These are phyloP conservation scores for Penelope pileata DNA, from an alignment of 2,113 vertebrate genomes.

Conservation along the genomic window DNA sequence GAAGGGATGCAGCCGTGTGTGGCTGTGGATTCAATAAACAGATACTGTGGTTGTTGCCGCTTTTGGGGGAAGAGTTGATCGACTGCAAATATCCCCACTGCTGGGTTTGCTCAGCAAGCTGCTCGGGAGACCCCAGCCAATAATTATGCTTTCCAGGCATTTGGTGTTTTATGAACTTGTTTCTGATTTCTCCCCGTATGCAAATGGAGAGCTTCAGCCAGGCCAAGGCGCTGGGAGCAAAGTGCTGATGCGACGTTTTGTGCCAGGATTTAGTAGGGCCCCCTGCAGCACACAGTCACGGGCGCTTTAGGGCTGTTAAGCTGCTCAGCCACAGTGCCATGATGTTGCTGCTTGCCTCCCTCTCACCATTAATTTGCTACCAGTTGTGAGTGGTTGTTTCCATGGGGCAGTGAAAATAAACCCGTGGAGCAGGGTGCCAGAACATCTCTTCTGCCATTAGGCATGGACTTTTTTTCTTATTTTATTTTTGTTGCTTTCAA, in stretches of 20 bases:
- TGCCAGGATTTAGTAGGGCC: slow-evolving; percentile 15
- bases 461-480: not conserved
- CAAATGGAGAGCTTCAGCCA: slow-evolving; percentile 23
- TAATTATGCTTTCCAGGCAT: slow-evolving; percentile 6
- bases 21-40: slow-evolving; percentile 28
- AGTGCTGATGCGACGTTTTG: slow-evolving; percentile 1
- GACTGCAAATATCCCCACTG: slow-evolving; percentile 41
- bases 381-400: slow-evolving; percentile 11
- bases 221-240: slow-evolving; percentile 1
- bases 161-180: slow-evolving; percentile 31
- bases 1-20: not conserved
- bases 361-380: slow-evolving; percentile 41
- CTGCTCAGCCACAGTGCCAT: slow-evolving; percentile 7
- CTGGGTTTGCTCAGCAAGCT: slow-evolving; percentile 47
- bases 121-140: slow-evolving; percentile 15
- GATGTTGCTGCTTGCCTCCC: slow-evolving; percentile 4
- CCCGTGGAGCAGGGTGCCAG: not conserved
- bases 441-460: not conserved
- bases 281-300: not conserved
- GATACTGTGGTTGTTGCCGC: slow-evolving; percentile 37
- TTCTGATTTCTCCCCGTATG: slow-evolving; percentile 12
- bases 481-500: slow-evolving; percentile 19
- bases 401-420: not conserved
- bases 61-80: slow-evolving; percentile 39
- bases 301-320: slow-evolving; percentile 50